Evolutionary conservation across 53 echinoderm and acorn worm species (phyloP).

Genomic region (Holothuria scabra): DNA sequence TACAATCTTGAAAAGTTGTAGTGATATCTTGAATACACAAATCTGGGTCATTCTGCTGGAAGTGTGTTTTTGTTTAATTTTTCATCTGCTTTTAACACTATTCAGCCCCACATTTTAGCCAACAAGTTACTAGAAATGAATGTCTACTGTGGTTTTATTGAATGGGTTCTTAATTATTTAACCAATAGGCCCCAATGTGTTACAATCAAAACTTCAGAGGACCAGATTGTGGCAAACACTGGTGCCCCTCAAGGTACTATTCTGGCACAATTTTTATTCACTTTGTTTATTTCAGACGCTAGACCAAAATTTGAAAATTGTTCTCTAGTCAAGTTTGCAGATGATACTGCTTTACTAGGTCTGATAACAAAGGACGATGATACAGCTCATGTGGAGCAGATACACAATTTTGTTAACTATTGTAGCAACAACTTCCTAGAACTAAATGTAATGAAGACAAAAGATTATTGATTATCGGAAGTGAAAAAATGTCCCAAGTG

Average conservation of each 20-base stretch:
- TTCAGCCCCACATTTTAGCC: no score
- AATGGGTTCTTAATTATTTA: not conserved
- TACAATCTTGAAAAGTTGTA: conserved; percentile 29
- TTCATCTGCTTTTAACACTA: conserved; percentile 22
- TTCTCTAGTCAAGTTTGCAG: no score
- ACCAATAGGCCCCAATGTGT: no score
- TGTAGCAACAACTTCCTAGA: no score
- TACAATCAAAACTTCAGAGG: not conserved
- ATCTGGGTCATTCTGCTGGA: not conserved
- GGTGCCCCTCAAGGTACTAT: not conserved
- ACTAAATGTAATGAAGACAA: not conserved
- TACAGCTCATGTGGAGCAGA: not conserved
- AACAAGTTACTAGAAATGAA: conserved; percentile 23
- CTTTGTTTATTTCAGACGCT: no score
- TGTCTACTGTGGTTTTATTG: not conserved
- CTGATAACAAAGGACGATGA: not conserved
- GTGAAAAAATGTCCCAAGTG: not conserved
- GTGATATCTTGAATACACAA: conserved; percentile 24
- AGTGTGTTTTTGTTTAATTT: conserved; percentile 11
- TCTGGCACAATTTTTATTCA: no score
- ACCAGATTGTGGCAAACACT: not conserved
- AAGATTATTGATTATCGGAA: conserved; percentile 6
- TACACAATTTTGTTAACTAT: not conserved
- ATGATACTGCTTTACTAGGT: no score
- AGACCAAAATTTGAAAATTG: no score